phyloP scores from a whole-genome alignment of 1,140 invertebrate genomes.

The Diploscapter pachys region DNA sequence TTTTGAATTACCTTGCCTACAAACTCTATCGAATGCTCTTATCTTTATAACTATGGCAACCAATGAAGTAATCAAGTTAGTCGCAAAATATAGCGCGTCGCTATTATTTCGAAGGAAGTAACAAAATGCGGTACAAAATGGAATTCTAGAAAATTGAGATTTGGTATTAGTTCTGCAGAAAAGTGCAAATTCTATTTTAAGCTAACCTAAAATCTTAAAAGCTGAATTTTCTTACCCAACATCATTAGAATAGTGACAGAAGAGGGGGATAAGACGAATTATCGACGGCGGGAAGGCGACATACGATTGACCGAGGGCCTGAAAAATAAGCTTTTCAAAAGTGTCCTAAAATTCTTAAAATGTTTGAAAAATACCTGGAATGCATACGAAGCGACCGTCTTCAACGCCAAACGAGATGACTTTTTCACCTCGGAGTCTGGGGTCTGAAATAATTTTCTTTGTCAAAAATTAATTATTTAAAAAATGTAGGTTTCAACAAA shows the following conservation, averaged over 20 bases:
- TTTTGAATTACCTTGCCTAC: no score
- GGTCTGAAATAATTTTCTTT: no score
- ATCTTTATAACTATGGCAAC: no score
- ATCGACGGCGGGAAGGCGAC: constrained; percentile 39
- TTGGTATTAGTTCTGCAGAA: no score
- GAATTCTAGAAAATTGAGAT: no score
- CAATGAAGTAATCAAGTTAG: no score
- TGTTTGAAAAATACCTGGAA: constrained; percentile 21
- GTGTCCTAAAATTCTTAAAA: neutral
- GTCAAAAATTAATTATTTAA: constrained; percentile 3
- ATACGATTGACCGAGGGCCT: constrained; percentile 76
- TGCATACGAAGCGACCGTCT: constrained; percentile 33
- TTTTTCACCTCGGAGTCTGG: constrained; percentile 30
- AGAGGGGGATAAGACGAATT: constrained; percentile 48
- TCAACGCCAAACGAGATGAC: constrained; percentile 31
- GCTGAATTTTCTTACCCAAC: constrained; percentile 32
- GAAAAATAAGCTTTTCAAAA: no score
- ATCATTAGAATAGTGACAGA: constrained; percentile 49
- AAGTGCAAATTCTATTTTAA: no score
- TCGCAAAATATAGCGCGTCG: no score
- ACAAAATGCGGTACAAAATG: no score
- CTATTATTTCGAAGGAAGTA: no score
- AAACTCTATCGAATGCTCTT: no score
- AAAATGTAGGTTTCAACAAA: neutral
- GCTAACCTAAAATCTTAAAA: neutral